Evolutionary conservation across 2,888 invertebrate species (phyloP).

Genomic region (Leucoma salicis): DNA sequence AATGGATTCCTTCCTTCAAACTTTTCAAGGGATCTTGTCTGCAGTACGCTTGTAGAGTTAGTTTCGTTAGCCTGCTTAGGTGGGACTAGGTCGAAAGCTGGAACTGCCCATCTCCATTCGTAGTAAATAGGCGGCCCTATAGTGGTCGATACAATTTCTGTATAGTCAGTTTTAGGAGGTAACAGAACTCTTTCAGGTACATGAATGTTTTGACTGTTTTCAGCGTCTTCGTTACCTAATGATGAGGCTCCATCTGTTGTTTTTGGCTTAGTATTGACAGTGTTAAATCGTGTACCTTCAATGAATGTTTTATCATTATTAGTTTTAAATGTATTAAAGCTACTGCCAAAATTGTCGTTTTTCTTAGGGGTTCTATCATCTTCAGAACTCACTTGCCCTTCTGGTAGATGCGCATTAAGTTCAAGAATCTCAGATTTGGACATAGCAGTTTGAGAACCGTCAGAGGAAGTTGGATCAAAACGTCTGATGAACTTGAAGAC

Average conservation of each 20-base stretch:
- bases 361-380: conserved; percentile 61
- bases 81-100: conserved; percentile 81
- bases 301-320: conserved; percentile 50
- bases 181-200: conserved; percentile 61
- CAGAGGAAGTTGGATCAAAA: conserved; percentile 70
- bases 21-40: conserved; percentile 32
- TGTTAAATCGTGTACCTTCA: conserved; percentile 50
- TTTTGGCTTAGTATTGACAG: conserved; percentile 53
- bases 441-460: conserved; percentile 63
- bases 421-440: conserved; percentile 64
- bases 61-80: conserved; percentile 73
- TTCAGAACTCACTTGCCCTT: conserved; percentile 64
- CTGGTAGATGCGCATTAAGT: conserved; percentile 63
- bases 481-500: conserved; percentile 72
- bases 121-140: conserved; percentile 84
- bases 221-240: conserved; percentile 10
- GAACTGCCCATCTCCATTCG: conserved; percentile 86
- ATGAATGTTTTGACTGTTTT: conserved; percentile 26
- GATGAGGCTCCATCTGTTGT: conserved; percentile 18
- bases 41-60: conserved; percentile 37
- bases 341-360: conserved; percentile 53
- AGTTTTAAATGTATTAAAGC: conserved; percentile 48
- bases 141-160: conserved; percentile 68
- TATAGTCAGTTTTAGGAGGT: conserved; percentile 79
- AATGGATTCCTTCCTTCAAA: conserved; percentile 56